Conservation (phyloP, 2,797 vertebrate species). For the Novumbra hubbsi region DNA sequence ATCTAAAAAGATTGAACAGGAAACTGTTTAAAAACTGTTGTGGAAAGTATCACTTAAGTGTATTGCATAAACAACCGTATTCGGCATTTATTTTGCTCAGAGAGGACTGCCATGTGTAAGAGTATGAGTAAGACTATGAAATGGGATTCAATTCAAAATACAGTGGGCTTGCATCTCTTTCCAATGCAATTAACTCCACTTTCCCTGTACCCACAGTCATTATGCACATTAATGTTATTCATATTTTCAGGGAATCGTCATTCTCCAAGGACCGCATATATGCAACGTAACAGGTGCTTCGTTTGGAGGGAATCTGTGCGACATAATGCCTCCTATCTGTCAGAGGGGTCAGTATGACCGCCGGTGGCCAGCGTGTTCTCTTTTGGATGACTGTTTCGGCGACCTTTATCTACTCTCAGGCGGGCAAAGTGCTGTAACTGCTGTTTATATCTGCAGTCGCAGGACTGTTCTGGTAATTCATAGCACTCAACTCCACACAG, state of each 20-base stretch:
- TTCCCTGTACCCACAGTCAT: background rate
- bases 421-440: slow-evolving; percentile 1
- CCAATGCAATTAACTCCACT: background rate
- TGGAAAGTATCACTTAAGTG: background rate
- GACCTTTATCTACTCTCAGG: slow-evolving; percentile 20
- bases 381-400: slow-evolving; percentile 25
- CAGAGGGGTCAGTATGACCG: background rate
- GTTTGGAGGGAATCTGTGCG: background rate
- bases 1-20: background rate
- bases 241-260: background rate
- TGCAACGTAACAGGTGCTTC: background rate
- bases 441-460: background rate
- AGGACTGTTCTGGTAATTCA: background rate
- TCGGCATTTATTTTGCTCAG: too few relatives aligned
- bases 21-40: background rate
- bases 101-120: too few relatives aligned
- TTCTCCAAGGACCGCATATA: background rate
- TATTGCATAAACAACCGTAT: background rate
- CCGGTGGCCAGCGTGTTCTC: slow-evolving; percentile 10
- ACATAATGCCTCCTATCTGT: background rate
- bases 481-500: background rate
- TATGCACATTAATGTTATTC: background rate
- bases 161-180: background rate
- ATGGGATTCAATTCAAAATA: background rate
- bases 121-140: background rate